A percentile compares a stretch with the other conserved stretches of the same genome.
phyloP scores from a whole-genome alignment of 2,113 vertebrate species.

The Isurus oxyrinchus region DNA sequence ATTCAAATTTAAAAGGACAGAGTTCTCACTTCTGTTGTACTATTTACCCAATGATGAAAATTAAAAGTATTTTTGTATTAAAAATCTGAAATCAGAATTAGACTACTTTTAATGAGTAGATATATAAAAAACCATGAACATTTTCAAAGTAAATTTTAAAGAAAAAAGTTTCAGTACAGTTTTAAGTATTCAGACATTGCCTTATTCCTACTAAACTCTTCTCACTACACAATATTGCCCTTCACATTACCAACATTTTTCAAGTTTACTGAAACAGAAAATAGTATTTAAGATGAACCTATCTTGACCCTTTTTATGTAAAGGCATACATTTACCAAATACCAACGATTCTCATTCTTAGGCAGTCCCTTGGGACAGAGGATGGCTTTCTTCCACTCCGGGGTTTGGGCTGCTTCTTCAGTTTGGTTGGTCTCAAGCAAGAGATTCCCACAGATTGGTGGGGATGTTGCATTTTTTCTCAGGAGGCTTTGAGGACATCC shows the following conservation, averaged over 20 bases:
- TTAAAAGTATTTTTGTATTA: not conserved
- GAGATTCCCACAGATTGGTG: no score
- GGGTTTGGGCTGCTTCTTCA: no score
- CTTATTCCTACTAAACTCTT: not conserved
- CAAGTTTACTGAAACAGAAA: not conserved
- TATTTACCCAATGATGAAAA: not conserved
- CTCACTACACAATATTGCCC: not conserved
- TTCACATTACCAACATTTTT: not conserved
- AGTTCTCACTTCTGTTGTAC: not conserved
- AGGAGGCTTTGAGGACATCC: no score
- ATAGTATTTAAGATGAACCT: not conserved
- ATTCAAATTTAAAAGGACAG: not conserved
- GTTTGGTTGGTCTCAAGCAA: no score
- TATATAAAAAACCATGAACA: not conserved
- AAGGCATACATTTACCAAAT: not conserved
- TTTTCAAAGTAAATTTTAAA: not conserved
- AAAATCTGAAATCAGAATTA: not conserved
- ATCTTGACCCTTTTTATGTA: not conserved
- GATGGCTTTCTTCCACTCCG: no score
- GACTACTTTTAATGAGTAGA: not conserved
- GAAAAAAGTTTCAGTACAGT: not conserved
- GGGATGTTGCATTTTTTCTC: no score
- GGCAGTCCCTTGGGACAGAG: no score
- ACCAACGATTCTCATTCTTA: not conserved
- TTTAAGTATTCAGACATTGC: not conserved